phyloP scores from a whole-genome alignment of 2,888 invertebrate genomes.

The Epistrophe eligans region DNA sequence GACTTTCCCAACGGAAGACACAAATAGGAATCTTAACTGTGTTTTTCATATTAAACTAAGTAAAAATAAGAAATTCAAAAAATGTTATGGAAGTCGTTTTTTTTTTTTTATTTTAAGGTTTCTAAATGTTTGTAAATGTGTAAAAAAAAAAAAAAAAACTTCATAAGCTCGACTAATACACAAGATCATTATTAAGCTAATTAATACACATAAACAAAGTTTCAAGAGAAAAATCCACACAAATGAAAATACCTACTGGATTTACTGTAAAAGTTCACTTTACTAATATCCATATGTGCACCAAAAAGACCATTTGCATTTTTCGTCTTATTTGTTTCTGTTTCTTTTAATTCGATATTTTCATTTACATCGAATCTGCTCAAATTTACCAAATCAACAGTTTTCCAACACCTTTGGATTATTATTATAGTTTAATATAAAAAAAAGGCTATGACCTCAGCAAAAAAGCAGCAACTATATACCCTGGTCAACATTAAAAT shows the following conservation, averaged over 20 bases:
- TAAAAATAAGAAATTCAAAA: no score
- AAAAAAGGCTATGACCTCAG: conserved; percentile 25
- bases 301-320: conserved; percentile 1
- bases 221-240: neutral
- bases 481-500: conserved; percentile 68
- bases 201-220: neutral
- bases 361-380: conserved; percentile 60
- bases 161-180: neutral
- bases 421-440: conserved; percentile 74
- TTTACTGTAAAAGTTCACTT: neutral
- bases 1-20: no score
- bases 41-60: no score
- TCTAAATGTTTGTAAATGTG: neutral
- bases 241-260: neutral
- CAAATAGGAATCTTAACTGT: no score
- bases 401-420: conserved; percentile 75
- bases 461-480: conserved; percentile 25
- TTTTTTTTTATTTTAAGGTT: no score
- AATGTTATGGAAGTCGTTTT: no score
- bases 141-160: neutral
- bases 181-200: neutral
- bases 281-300: neutral
- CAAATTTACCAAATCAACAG: conserved; percentile 66
- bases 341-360: conserved; percentile 48
- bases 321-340: neutral